A percentile compares a stretch with the other conserved stretches of the same genome.
These are phyloP conservation scores for Misgurnus mizolepis DNA, from an alignment of 2,113 vertebrate genomes.

Conservation along the genomic window DNA sequence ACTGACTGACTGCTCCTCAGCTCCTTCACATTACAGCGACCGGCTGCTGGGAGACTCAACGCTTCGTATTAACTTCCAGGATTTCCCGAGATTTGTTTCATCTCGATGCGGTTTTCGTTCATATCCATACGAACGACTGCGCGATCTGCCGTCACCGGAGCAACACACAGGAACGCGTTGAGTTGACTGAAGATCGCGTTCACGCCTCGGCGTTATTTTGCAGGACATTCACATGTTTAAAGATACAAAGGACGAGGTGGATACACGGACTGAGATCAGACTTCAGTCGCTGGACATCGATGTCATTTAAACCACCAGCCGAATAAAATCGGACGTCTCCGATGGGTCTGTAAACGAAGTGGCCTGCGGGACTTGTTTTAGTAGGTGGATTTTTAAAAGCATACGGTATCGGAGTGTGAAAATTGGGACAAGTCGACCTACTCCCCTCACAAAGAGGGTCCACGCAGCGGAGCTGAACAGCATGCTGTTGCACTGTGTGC, in stretches of 20 bases:
- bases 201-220: background rate
- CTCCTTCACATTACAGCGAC: conserved; percentile 10
- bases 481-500: background rate
- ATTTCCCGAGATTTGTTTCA: conserved; percentile 1
- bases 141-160: background rate
- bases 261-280: conserved; percentile 14
- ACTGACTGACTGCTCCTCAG: background rate
- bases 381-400: background rate
- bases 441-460: conserved; percentile 32
- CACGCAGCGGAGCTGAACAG: conserved; percentile 5
- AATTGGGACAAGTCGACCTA: conserved; percentile 35
- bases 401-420: background rate
- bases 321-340: background rate
- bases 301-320: background rate
- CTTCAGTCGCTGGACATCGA: background rate
- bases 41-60: background rate
- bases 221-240: conserved; percentile 6
- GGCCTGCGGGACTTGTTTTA: background rate
- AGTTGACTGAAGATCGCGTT: background rate
- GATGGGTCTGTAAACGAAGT: background rate
- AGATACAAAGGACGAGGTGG: conserved; percentile 28
- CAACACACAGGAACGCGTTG: background rate
- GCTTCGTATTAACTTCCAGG: conserved; percentile 1
- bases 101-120: background rate
- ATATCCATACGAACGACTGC: background rate